phyloP scores from a whole-genome alignment of 2,888 invertebrate genomes.

The Petrolisthes manimaculis region DNA sequence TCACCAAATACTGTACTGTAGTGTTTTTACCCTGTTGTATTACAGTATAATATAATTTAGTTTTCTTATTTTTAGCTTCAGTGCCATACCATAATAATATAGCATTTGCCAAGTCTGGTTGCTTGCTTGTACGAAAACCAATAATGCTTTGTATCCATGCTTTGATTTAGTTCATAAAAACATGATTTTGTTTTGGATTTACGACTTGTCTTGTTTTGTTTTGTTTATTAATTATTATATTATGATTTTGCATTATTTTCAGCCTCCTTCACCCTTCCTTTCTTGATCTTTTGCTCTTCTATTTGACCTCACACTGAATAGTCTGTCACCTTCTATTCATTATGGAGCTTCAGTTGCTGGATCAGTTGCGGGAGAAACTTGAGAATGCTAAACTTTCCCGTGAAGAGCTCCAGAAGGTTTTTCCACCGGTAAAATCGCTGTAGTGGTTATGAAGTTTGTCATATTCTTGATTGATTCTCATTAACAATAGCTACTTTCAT shows the following conservation, averaged over 20 bases:
- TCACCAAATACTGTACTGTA: too few species aligned
- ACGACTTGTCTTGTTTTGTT: background rate
- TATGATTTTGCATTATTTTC: constrained; percentile 30
- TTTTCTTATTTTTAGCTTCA: too few species aligned
- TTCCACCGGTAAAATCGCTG: constrained; percentile 59
- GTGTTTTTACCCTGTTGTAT: too few species aligned
- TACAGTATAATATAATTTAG: too few species aligned
- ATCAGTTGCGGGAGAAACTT: constrained; percentile 64
- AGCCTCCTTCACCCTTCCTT: constrained; percentile 42
- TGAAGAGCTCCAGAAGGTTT: constrained; percentile 56
- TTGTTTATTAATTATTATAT: background rate
- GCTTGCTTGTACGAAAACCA: too few species aligned
- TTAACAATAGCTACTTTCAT: too few species aligned
- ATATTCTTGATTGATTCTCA: too few species aligned
- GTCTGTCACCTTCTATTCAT: constrained; percentile 18
- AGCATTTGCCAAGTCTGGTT: too few species aligned
- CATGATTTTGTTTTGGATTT: background rate
- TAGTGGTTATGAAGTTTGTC: too few species aligned
- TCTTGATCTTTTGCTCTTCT: constrained; percentile 33
- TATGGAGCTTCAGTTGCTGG: constrained; percentile 62
- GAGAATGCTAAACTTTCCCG: constrained; percentile 60
- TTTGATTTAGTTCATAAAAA: background rate
- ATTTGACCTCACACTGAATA: constrained; percentile 34
- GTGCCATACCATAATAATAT: too few species aligned
- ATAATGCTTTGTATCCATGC: too few species aligned